Evolutionary conservation across 2,888 invertebrate genomes (phyloP), one percentile per base, ranked within the genome.

Genomic region (Leptopilina myrica): DNA sequence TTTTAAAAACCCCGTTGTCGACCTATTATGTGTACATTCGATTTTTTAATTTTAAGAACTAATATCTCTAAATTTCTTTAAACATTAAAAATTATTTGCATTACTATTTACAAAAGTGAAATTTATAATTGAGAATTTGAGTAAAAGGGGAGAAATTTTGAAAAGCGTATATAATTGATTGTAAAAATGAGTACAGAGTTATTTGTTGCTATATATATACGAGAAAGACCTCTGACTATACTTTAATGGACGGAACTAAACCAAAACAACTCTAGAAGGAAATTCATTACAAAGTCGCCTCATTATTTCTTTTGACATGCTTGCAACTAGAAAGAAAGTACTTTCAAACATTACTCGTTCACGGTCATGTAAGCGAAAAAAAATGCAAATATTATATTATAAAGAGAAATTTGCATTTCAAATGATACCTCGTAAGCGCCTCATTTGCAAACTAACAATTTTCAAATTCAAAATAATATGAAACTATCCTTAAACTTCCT

Each of bases 311-410:
- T 66, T 66, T 40, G 66, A 66, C 43, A 33, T 66, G 43, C 43
- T 66, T 66, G 43, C 66, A 40, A 40, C 65, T n/a, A 65, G n/a
- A 65, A 66, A 66, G 66, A 66, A 66, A 66, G 66, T 66, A 66
- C 43, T 43, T 66, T 66, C 43, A 66, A 43, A 15, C 43, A 9
- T 49, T 40, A 12, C 43, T 66, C 40, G 40, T 46, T 66, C 46
- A 66, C 66, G 46, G 46, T 66, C 66, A 43, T 66, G 46, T 66
- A 46, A 66, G 66, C 43, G 46, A 66, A 66, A 66, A 15, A 66
- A 66, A 66, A 15, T 43, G 9, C 9, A 66, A 66, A 62, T 62
- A n/a, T 62, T 62, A 15, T 8, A 59, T 59, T 59, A 59, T n/a
- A 6, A 59, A 59, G 59, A 59, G 59, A 59, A 62, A 62, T 62